These are phyloP conservation scores for Etheostoma spectabile DNA, from an alignment of 2,113 vertebrate species.

Conservation along the genomic window DNA sequence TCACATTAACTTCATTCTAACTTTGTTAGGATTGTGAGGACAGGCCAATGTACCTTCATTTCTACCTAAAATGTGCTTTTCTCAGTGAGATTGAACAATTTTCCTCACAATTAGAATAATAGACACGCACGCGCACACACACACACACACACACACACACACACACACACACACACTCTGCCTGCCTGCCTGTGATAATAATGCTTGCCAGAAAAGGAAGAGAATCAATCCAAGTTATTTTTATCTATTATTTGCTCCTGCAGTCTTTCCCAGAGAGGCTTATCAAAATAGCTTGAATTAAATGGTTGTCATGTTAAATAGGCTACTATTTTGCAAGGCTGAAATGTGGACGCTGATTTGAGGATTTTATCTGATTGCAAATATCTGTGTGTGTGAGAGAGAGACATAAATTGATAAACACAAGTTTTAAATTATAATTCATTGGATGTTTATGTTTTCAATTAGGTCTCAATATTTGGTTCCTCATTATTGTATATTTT, in stretches of 20 bases:
- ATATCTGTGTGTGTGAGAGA: neutral
- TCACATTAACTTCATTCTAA: slow-evolving; percentile 8
- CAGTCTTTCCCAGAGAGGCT: slow-evolving; percentile 37
- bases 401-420: slow-evolving; percentile 39
- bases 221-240: slow-evolving; percentile 58
- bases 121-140: neutral
- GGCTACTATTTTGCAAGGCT: slow-evolving; percentile 32
- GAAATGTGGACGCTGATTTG: slow-evolving; percentile 28
- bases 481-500: slow-evolving; percentile 34
- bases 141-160: neutral
- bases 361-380: slow-evolving; percentile 32
- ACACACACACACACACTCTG: neutral
- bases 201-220: slow-evolving; percentile 38
- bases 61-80: slow-evolving; percentile 17
- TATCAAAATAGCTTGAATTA: slow-evolving; percentile 59
- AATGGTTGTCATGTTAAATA: slow-evolving; percentile 62
- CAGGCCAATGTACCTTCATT: slow-evolving; percentile 4
- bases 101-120: slow-evolving; percentile 36
- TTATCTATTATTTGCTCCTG: slow-evolving; percentile 45
- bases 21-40: slow-evolving; percentile 7
- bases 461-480: slow-evolving; percentile 41
- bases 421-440: slow-evolving; percentile 11
- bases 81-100: slow-evolving; percentile 11
- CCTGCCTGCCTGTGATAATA: slow-evolving; percentile 20
- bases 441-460: slow-evolving; percentile 27